These are phyloP conservation scores for Hemicordylus capensis DNA, from an alignment of 2,113 vertebrate species.

Conservation along the genomic window DNA sequence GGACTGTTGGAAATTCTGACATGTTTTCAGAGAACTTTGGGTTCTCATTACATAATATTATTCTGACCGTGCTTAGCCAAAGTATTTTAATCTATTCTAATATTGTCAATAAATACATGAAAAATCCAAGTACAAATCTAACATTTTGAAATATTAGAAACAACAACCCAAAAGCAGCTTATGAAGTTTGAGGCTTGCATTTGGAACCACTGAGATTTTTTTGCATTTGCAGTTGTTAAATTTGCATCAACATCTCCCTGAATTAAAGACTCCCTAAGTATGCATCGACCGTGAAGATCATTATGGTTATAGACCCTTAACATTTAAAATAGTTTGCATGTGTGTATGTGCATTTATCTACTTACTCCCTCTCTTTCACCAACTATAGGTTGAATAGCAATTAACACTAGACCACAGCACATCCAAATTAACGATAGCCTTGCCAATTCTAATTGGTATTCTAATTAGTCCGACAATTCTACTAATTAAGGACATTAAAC, in stretches of 20 bases:
- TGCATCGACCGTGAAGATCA: not conserved
- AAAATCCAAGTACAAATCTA: accelerated
- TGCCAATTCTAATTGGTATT: slow-evolving; percentile 82
- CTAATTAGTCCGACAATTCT: slow-evolving; percentile 79
- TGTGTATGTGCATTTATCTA: slow-evolving; percentile 48
- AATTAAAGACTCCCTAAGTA: slow-evolving; percentile 44
- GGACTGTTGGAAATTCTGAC: not conserved
- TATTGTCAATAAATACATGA: not conserved
- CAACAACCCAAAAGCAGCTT: not conserved
- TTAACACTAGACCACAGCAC: slow-evolving; percentile 78
- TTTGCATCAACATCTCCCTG: slow-evolving; percentile 34
- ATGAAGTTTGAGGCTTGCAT: slow-evolving; percentile 50
- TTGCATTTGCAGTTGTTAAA: slow-evolving; percentile 24
- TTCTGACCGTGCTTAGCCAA: not conserved
- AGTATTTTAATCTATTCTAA: not conserved
- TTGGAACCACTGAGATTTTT: not conserved
- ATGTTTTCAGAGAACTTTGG: too few species aligned
- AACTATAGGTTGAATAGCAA: slow-evolving; percentile 77
- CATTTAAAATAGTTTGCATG: slow-evolving; percentile 56
- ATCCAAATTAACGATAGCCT: slow-evolving; percentile 79
- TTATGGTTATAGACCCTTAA: slow-evolving; percentile 69
- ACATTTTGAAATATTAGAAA: not conserved
- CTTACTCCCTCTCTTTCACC: slow-evolving; percentile 68
- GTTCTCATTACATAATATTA: not conserved
- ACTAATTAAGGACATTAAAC: slow-evolving; percentile 82